Percentiles rank a stretch among this genome's conserved stretches.
Evolutionary conservation across 2,797 vertebrate species (phyloP).

Genomic region (Siniperca undulata): DNA sequence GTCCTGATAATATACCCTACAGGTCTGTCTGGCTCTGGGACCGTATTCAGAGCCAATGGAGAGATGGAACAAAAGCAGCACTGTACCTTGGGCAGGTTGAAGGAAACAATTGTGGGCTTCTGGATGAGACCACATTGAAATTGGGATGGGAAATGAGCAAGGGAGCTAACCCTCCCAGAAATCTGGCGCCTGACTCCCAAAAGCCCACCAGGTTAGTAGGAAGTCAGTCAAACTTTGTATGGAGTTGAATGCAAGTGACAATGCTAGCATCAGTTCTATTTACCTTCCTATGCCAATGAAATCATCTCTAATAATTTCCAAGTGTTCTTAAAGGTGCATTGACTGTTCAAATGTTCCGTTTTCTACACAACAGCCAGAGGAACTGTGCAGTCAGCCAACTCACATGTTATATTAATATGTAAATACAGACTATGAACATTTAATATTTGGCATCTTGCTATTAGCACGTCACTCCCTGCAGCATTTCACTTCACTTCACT

Average conservation of each 20-base stretch:
- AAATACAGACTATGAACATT: conserved; percentile 9
- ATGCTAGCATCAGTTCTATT: background rate
- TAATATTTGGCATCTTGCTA: background rate
- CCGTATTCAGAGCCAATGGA: conserved; percentile 86
- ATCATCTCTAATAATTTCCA: background rate
- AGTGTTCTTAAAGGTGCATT: background rate
- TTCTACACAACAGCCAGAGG: background rate
- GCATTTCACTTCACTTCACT: background rate
- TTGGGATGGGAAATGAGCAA: conserved; percentile 82
- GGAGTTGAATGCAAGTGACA: background rate
- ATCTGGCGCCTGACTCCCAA: conserved; percentile 80
- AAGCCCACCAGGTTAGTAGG: conserved; percentile 79
- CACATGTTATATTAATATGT: conserved; percentile 13
- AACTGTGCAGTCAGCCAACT: background rate
- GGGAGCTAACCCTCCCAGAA: conserved; percentile 86
- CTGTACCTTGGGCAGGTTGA: conserved; percentile 89
- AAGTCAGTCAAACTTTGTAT: background rate
- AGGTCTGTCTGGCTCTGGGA: conserved; percentile 82
- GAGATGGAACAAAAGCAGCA: conserved; percentile 91
- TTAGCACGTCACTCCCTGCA: conserved; percentile 7
- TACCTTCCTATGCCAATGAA: background rate
- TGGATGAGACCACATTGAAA: conserved; percentile 91
- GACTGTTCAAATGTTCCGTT: background rate
- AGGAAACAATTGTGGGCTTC: conserved; percentile 87
- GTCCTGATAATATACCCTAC: conserved; percentile 84